Conservation (phyloP, 2,113 vertebrate genomes). For the Phoxinus phoxinus region DNA sequence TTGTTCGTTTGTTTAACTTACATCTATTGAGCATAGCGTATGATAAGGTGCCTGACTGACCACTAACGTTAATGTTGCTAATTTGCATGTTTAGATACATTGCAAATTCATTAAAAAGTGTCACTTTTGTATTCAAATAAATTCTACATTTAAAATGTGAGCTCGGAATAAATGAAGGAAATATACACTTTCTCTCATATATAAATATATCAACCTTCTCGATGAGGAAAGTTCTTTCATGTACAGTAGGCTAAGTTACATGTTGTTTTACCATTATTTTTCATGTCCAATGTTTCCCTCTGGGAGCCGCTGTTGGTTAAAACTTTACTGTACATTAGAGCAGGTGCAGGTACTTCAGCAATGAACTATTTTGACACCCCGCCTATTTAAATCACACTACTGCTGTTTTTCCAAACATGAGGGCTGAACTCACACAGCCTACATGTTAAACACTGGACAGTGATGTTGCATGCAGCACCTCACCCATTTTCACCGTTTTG, state of each 20-base stretch:
- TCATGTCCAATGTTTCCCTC: constrained; percentile 36
- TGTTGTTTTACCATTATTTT: not conserved
- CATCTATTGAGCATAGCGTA: not conserved
- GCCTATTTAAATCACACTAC: constrained; percentile 19
- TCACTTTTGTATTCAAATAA: not conserved
- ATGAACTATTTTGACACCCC: not conserved
- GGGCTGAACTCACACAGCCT: not conserved
- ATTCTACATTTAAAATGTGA: not conserved
- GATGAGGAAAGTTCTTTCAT: not conserved
- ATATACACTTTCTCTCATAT: not conserved
- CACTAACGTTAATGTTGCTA: not conserved
- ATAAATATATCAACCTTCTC: not conserved
- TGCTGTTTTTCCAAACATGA: not conserved
- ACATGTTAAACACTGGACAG: not conserved
- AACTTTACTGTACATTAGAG: not conserved
- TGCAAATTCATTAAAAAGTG: not conserved
- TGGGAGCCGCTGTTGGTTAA: constrained; percentile 53
- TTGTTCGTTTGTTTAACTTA: not conserved
- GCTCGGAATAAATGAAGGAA: not conserved
- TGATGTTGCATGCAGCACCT: not conserved
- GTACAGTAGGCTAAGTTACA: not conserved
- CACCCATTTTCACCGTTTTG: not conserved
- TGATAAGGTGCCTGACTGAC: not conserved
- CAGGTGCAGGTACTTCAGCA: constrained; percentile 39
- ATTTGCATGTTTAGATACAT: not conserved